phyloP scores from a whole-genome alignment of 2,797 vertebrate genomes.

The Halcyon chelicuti region DNA sequence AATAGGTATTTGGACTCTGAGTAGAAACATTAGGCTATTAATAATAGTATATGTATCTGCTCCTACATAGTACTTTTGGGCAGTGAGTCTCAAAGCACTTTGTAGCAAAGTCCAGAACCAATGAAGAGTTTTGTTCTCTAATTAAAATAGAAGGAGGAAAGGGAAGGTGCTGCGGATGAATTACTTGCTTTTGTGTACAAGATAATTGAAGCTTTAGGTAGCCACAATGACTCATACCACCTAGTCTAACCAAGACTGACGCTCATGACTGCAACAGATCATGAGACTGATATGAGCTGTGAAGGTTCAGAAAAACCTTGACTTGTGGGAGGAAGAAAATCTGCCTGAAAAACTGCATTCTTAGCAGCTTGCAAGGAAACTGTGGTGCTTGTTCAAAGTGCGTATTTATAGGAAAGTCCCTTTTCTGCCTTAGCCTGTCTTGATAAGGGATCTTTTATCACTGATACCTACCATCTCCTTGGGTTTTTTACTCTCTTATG shows the following conservation, averaged over 20 bases:
- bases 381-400: background rate
- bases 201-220: background rate
- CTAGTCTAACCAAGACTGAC: background rate
- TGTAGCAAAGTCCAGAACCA: background rate
- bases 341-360: conserved; percentile 37
- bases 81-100: background rate
- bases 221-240: conserved; percentile 41
- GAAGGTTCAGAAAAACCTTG: background rate
- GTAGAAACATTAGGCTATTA: background rate
- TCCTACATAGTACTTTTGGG: background rate
- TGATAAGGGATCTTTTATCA: background rate
- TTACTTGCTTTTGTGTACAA: background rate
- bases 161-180: background rate
- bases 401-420: background rate
- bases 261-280: conserved; percentile 48
- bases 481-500: accelerated
- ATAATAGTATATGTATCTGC: background rate
- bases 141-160: conserved; percentile 2
- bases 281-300: background rate
- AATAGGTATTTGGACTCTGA: background rate
- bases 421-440: background rate
- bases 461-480: background rate
- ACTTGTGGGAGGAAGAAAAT: conserved; percentile 47
- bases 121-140: background rate
- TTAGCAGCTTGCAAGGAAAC: background rate